A percentile compares a stretch with the other conserved stretches of the same genome.
Conservation (phyloP, 2,797 vertebrate genomes). For the Microctenopoma lineatum region DNA sequence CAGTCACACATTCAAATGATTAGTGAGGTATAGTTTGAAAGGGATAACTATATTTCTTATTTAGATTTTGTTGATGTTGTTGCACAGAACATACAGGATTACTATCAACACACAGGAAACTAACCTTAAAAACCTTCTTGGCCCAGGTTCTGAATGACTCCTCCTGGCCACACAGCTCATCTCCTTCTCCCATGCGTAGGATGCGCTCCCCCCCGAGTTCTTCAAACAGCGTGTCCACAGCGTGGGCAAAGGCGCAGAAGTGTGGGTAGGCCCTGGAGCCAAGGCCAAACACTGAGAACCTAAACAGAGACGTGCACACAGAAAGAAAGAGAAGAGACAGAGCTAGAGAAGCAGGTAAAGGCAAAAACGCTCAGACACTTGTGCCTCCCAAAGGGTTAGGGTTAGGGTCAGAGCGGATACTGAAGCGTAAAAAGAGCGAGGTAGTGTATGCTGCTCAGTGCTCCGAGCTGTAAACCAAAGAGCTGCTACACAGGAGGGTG, state of each 20-base stretch:
- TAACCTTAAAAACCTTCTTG: slow-evolving; percentile 98
- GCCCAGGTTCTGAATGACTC: slow-evolving; percentile 99
- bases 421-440: too few species aligned
- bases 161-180: slow-evolving; percentile 98
- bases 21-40: slow-evolving; percentile 2
- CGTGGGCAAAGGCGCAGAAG: slow-evolving; percentile 98
- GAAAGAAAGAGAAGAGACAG: background rate
- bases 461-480: too few species aligned
- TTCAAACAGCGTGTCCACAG: slow-evolving; percentile 96
- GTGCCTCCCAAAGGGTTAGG: too few species aligned
- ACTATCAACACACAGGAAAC: slow-evolving; percentile 2
- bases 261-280: slow-evolving; percentile 98
- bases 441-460: too few species aligned
- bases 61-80: background rate
- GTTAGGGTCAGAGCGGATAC: too few species aligned
- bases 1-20: slow-evolving; percentile 16
- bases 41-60: background rate
- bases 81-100: background rate
- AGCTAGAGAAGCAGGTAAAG: slow-evolving; percentile 15
- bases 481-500: too few species aligned
- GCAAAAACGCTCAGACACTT: background rate
- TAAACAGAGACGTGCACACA: slow-evolving; percentile 63
- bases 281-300: slow-evolving; percentile 98
- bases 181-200: slow-evolving; percentile 97
- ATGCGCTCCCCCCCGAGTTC: slow-evolving; percentile 98